These are phyloP conservation scores for Dyspetes luteomarginatus DNA, from an alignment of 2,888 invertebrate species.

Conservation along the genomic window DNA sequence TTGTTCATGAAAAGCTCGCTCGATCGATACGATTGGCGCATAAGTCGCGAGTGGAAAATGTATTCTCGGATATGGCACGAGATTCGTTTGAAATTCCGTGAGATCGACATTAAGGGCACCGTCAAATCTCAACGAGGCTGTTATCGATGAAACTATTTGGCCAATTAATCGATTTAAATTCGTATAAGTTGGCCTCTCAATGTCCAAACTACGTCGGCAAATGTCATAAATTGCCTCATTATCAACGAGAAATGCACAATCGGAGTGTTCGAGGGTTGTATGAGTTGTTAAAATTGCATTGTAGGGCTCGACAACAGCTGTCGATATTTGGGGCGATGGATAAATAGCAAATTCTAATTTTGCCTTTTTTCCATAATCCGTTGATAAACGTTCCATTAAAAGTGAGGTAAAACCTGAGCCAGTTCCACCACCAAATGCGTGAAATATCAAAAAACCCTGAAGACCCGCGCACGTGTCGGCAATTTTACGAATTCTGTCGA, in stretches of 20 bases:
- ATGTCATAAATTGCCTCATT: constrained; percentile 85
- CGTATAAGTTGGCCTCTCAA: constrained; percentile 88
- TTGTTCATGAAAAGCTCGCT: constrained; percentile 85
- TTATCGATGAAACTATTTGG: constrained; percentile 86
- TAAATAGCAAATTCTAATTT: constrained; percentile 91
- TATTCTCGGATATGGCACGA: constrained; percentile 87
- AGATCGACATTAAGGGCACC: constrained; percentile 87
- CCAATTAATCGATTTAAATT: constrained; percentile 88
- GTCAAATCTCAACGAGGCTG: constrained; percentile 86
- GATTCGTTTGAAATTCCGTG: constrained; percentile 86
- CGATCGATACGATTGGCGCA: constrained; percentile 83
- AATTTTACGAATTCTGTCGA: constrained; percentile 85
- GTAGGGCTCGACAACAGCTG: constrained; percentile 94
- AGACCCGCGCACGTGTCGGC: constrained; percentile 86
- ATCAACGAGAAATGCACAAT: constrained; percentile 87
- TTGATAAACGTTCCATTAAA: constrained; percentile 85
- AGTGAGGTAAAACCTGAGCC: constrained; percentile 87
- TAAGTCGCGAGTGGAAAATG: constrained; percentile 87
- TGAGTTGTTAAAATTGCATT: constrained; percentile 97
- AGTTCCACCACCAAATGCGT: constrained; percentile 86
- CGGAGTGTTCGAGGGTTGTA: constrained; percentile 89
- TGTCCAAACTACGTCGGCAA: constrained; percentile 86
- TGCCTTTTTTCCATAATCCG: constrained; percentile 97
- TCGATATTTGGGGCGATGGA: constrained; percentile 90
- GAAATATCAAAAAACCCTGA: constrained; percentile 87